Conservation (phyloP, 2,888 invertebrate species). For the Trichacis sp. region DNA sequence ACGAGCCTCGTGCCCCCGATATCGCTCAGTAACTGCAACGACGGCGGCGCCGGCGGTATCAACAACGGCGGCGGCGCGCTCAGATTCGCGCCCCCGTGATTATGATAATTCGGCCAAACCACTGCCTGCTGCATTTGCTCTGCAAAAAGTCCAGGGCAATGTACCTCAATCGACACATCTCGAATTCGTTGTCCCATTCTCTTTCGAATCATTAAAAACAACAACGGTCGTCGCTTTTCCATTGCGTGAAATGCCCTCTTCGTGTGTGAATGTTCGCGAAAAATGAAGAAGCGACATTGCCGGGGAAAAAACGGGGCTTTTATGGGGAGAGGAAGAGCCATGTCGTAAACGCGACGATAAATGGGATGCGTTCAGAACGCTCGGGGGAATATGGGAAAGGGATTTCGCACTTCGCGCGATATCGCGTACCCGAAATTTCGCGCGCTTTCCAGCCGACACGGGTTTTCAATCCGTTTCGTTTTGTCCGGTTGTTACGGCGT, state of each 20-base stretch:
- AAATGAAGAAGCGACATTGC: conserved; percentile 7
- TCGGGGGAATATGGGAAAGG: conserved; percentile 11
- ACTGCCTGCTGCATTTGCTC: conserved; percentile 80
- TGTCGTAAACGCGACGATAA: conserved; percentile 45
- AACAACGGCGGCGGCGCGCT: conserved; percentile 67
- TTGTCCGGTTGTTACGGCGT: no score
- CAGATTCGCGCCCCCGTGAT: conserved; percentile 67
- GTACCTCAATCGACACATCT: not conserved
- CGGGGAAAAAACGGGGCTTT: conserved; percentile 17
- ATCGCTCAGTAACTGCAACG: conserved; percentile 74
- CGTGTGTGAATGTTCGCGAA: no score
- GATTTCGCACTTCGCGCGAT: conserved; percentile 7
- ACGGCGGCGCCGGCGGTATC: conserved; percentile 75
- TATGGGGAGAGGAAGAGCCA: conserved; percentile 27
- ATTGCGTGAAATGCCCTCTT: no score
- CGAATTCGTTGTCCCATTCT: no score
- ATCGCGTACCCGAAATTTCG: no score
- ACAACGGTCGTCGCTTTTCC: no score
- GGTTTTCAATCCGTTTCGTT: no score
- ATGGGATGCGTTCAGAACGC: conserved; percentile 29
- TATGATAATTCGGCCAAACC: conserved; percentile 79
- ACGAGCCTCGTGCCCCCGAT: conserved; percentile 75
- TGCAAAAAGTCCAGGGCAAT: conserved; percentile 52
- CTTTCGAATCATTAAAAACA: no score
- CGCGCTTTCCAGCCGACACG: no score